Evolutionary conservation across 2,888 invertebrate genomes (phyloP), one percentile per base, ranked within the genome.

Genomic region (Coleophora deauratella): DNA sequence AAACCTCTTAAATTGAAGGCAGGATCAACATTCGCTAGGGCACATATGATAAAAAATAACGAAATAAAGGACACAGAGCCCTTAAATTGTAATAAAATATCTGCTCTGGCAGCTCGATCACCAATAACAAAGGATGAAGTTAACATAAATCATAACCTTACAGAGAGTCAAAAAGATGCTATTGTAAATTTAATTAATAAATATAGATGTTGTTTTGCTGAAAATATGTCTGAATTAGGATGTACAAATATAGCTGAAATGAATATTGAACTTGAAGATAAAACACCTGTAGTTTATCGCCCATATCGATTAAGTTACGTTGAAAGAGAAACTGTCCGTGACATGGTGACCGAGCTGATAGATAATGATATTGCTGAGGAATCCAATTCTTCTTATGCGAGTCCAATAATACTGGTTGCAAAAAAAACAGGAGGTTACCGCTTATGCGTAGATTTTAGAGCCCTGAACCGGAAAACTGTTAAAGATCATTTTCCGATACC

Each of bases 161-260:
- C 21, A 2, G 34, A 39, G 10, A 2, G 2, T 13, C 11, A 39
- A 6, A 31, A 15, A 9, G 31, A 27, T 12, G 15, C 30, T 13
- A 7, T 40, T 8, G 27, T 37, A n/a, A 11, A 34, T 11, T 7
- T 38, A 27, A 9, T 44, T 12, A 28, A 32, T 7, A 33, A n/a
- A 11, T 37, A 44, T 27, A n/a, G 27, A 33, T 39, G 43, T 33
- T 47, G 47, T 38, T 47, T 45, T 31, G 45, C 45, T 13, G 34
- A 21, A 4, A 21, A n/a, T 8, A 15, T 47, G n/a, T 32, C n/a
- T 3, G 35, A 38, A 3, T 33, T 45, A 35, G 45, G 45, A 1
- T 47, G 47, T 8, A 41, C 47, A 4, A 43, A 43, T 13, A 21
- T 34, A 2, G 40, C 43, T 3, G 43, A 48, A 37, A 45, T 48